Evolutionary conservation across 2,797 vertebrate species (phyloP), one percentile per base, ranked within the genome.

Genomic region (Sebastes hopkinsi): DNA sequence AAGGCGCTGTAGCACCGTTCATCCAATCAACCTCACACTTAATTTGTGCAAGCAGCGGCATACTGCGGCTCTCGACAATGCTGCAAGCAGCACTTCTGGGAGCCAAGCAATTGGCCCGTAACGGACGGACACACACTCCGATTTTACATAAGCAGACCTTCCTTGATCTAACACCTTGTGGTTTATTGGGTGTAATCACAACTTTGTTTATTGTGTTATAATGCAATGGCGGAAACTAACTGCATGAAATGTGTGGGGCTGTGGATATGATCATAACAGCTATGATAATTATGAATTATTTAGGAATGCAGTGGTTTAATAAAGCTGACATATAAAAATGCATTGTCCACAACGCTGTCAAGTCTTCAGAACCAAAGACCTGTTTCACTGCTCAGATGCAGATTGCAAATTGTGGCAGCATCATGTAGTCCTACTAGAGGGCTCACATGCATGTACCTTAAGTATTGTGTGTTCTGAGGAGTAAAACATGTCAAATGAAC

Each of bases 171-270:
- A 80, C 50, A 66, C 16, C 13, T 20, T 22, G 6, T 42, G 66
- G n/a, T 59, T 80, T 13, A 22, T 14, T 22, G 9, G 27, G 25
- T 60, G 3, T 30, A 58, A 54, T 56, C 7, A 50, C 3, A 30
- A 29, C 25, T 74, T n/a, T 34, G 34, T 22, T n/a, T 10, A 62
- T 23, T 50, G 61, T 38, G 1, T n/a, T 54, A 6, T 11, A 14
- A 66, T 73, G 25, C 14, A 52, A 16, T 38, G 13, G 7, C 55
- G 29, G 12, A 72, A 56, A 78, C 16, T 82, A 85, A 79, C 65
- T 69, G 70, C 81, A 83, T 77, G 62, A 73, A 29, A 16, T 32
- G 16, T 25, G 13, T 42, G 6, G 6, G 14, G 20, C 3, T 50
- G 30, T 69, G 29, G 55, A 67, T 29, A 7, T 52, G 23, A 66